Base-by-base conservation (phyloP, 2,113 vertebrate species). In the Aramus guarauna region DNA sequence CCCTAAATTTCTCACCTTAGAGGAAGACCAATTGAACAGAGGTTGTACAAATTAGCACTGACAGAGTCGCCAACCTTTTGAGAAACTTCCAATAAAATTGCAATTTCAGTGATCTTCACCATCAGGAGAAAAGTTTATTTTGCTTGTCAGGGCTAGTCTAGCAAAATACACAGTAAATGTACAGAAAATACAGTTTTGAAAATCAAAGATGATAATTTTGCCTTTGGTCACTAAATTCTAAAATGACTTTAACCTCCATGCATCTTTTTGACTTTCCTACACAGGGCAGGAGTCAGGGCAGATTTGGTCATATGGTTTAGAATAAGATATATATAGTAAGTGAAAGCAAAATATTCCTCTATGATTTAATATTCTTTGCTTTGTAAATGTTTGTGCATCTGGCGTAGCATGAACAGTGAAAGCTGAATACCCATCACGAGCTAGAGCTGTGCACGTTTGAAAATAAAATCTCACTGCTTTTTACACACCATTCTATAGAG, bases 201-300 rank as follows among this genome's bases (percentile, higher is more conserved):
- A 93, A 95, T 63, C 55, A 16, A 66, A 77, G 82, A 92, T 85
- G 69, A 96, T 88, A 83, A 93, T 94, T 92, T 92, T 88, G 93
- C 92, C 95, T 94, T 92, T 83, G 82, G 90, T 83, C 79, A 86
- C 75, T 56, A 79, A 73, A 94, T 83, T 93, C 75, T 82, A 92
- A 95, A 92, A 63, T 52, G 3, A n/a, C 37, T 96, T 93, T 78
- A 94, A 93, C 67, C 45, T 92, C 71, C 37, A 62, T 10, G 29
- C 7, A 83, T 94, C 77, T 85, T 50, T 88, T n/a, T 92, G 77
- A 83, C 88, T 96, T 85, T 41, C 15, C 45, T 85, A 50, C 32
- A 63, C n/a, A 90, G 75, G 41, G 90, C 71, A 88, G 29, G 39
- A 92, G 81, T 94, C 87, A 94, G 74, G 50, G 69, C 50, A 92